phyloP scores from a whole-genome alignment of 2,888 invertebrate genomes.

The Volucella zonaria region DNA sequence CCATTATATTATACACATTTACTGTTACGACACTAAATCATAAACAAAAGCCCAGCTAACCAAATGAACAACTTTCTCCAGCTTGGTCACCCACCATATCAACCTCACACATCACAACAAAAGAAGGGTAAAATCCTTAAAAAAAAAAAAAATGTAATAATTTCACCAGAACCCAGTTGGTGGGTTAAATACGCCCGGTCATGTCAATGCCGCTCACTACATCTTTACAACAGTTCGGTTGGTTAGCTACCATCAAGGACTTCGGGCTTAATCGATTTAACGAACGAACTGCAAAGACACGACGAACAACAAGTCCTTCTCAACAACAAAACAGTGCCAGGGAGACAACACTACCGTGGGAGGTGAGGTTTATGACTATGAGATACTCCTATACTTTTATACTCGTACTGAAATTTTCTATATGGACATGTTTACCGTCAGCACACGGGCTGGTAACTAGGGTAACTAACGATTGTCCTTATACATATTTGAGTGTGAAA shows the following conservation, averaged over 20 bases:
- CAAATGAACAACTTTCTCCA: conserved; percentile 5
- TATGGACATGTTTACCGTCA: conserved; percentile 46
- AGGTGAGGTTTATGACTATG: not conserved
- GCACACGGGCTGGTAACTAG: conserved; percentile 9
- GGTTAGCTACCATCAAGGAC: conserved; percentile 69
- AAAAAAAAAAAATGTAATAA: not conserved
- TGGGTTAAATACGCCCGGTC: conserved; percentile 52
- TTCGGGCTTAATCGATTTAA: conserved; percentile 64
- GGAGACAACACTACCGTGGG: not conserved
- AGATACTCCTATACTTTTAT: not conserved
- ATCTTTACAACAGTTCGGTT: conserved; percentile 10
- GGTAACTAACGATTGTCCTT: conserved; percentile 50
- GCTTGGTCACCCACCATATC: not conserved
- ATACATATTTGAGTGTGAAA: conserved; percentile 30
- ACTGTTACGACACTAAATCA: conserved; percentile 19
- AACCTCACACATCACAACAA: not conserved
- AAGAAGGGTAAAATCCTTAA: conserved; percentile 35
- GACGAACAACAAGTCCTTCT: conserved; percentile 57
- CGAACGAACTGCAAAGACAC: conserved; percentile 55
- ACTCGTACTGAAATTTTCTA: not conserved
- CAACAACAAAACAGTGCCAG: conserved; percentile 45
- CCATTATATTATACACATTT: conserved; percentile 3
- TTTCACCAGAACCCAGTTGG: not conserved
- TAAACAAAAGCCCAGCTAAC: conserved; percentile 39
- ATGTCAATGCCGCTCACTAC: conserved; percentile 30